Evolutionary conservation across 2,113 vertebrate genomes (phyloP), one percentile per base, ranked within the genome.

Genomic region (Lates calcarifer): DNA sequence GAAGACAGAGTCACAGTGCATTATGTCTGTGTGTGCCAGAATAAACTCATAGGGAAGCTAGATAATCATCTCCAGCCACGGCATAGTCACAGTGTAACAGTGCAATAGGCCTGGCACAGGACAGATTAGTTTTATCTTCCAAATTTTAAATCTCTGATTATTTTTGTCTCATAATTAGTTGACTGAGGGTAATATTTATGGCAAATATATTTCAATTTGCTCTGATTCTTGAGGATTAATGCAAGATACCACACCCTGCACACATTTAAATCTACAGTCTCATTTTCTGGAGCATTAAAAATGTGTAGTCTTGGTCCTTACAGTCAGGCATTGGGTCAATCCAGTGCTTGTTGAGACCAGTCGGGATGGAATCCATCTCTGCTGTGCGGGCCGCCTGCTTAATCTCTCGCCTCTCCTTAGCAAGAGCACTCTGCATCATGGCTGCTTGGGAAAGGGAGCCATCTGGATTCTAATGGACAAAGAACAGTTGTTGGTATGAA

Each of bases 381-480:
- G 96, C 97, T 76, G 97, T 96, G 1, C 97, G 95, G 26, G 96
- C 96, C 14, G 96, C 96, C 90, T 98, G 97, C 84, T 98, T 98
- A 66, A 98, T 89, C 71, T 98, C 97, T 49, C 96, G 68, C 41
- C 97, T 92, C 89, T 98, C 97, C 83, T 98, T 98, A 7, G 97
- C 94, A 17, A 98, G 91, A 15, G 97, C 97, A 41, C 96, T 98
- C 89, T 98, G 97, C 97, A 98, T 98, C 97, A 98, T 98, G 15
- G 97, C 97, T 9, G 97, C 97, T 71, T 98, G 97, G n/a, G 97
- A 98, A 26, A 98, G 92, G 17, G 97, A 98, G 63, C 97, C 97
- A 41, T 98, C 97, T 0, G 97, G 97, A 82, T 98, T 98, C 97
- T 98, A 81, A 64, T 0, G 29, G 65, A 81, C 41, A 26, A 15